phyloP scores from a whole-genome alignment of 1,140 invertebrate genomes.

The Drosophila pallidifrons region DNA sequence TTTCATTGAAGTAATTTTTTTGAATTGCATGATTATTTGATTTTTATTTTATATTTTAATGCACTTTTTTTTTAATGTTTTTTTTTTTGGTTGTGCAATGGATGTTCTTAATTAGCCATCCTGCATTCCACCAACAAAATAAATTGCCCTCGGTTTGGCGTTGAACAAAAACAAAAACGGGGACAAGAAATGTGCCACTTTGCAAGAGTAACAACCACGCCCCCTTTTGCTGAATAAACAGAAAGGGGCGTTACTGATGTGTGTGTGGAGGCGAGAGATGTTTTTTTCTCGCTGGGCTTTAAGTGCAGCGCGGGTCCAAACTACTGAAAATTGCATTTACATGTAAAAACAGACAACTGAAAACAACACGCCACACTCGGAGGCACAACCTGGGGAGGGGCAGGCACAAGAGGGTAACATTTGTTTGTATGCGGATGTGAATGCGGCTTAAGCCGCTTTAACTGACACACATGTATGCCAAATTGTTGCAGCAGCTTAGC shows the following conservation, averaged over 20 bases:
- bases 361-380: conserved; percentile 16
- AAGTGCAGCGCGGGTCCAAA: conserved; percentile 38
- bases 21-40: background rate
- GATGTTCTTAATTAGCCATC: conserved; percentile 41
- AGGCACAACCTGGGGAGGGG: background rate
- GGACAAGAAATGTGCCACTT: conserved; percentile 55
- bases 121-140: conserved; percentile 52
- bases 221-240: conserved; percentile 11
- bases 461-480: conserved; percentile 66
- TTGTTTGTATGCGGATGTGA: conserved; percentile 11
- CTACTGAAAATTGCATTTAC: conserved; percentile 76
- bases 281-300: conserved; percentile 47
- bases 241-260: conserved; percentile 27
- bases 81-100: background rate
- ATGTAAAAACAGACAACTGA: conserved; percentile 58
- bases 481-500: conserved; percentile 65
- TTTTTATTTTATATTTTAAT: background rate
- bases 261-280: conserved; percentile 17
- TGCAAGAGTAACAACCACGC: background rate
- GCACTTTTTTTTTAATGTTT: background rate
- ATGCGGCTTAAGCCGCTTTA: conserved; percentile 75
- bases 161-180: conserved; percentile 44
- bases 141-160: conserved; percentile 47
- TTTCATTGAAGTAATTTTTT: background rate
- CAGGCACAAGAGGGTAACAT: background rate